Evolutionary conservation across 2,797 vertebrate species (phyloP).

Genomic region (Enteromius argenteus): DNA sequence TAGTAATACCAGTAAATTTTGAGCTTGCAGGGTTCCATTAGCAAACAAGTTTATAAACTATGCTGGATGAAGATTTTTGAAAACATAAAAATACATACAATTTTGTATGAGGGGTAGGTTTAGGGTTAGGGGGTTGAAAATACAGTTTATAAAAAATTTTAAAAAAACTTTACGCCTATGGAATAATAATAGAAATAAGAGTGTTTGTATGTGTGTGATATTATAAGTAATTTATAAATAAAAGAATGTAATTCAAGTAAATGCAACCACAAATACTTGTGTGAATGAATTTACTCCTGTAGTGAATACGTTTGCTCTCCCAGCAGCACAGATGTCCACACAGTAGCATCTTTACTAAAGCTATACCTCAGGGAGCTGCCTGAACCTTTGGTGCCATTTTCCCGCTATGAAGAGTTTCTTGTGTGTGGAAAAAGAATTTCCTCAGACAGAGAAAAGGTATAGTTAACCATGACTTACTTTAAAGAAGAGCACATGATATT

Average conservation of each 20-base stretch:
- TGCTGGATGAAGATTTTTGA: too few species aligned
- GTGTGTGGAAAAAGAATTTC: constrained; percentile 74
- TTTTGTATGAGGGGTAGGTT: not conserved
- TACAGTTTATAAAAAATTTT: too few species aligned
- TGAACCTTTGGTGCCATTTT: constrained; percentile 82
- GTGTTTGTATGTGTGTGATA: not conserved
- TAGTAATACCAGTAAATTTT: not conserved
- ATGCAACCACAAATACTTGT: not conserved
- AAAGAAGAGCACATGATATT: not conserved
- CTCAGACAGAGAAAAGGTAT: constrained; percentile 71
- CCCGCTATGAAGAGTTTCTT: constrained; percentile 78
- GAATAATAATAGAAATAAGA: not conserved
- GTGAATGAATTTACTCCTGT: not conserved
- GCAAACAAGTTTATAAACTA: too few species aligned
- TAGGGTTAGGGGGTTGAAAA: not conserved
- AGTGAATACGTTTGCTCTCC: constrained; percentile 31
- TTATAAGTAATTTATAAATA: not conserved
- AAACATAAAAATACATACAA: not conserved
- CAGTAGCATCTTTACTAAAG: constrained; percentile 83
- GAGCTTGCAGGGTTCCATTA: too few species aligned
- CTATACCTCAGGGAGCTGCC: constrained; percentile 83
- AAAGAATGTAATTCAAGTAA: not conserved
- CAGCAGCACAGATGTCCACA: constrained; percentile 83
- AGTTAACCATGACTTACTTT: not conserved
- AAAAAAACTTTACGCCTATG: too few species aligned